Percentiles rank a stretch among this genome's conserved stretches.
phyloP scores from a whole-genome alignment of 2,113 vertebrate genomes.

The Calonectris borealis region DNA sequence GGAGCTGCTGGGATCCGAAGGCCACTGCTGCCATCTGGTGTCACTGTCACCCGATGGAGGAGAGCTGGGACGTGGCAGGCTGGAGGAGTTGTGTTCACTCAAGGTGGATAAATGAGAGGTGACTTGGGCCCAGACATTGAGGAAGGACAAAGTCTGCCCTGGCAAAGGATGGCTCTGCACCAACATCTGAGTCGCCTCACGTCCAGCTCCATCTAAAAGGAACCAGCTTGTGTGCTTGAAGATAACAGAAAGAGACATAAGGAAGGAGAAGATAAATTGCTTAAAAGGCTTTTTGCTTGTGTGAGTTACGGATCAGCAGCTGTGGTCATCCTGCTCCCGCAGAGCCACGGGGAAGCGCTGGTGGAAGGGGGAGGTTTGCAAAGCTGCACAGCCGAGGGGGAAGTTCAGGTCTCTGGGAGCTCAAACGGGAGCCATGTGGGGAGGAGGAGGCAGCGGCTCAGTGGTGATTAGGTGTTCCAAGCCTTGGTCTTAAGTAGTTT shows the following conservation, averaged over 20 bases:
- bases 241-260: not conserved
- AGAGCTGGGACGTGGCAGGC: not conserved
- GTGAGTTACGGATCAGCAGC: not conserved
- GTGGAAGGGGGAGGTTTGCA: not conserved
- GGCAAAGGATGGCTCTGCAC: not conserved
- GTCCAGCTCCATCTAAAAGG: not conserved
- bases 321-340: not conserved
- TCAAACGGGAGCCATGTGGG: not conserved
- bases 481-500: not conserved
- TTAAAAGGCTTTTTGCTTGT: not conserved
- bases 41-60: not conserved
- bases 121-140: not conserved
- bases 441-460: not conserved
- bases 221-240: not conserved
- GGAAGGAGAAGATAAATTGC: not conserved
- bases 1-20: constrained; percentile 58
- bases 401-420: not conserved
- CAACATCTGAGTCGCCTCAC: accelerated
- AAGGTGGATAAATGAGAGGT: not conserved
- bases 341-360: accelerated
- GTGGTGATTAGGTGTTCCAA: not conserved
- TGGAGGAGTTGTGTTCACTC: not conserved
- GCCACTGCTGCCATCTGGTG: constrained; percentile 93
- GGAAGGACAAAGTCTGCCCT: not conserved
- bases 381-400: not conserved